Evolutionary conservation across 64 coral and sea anemone genomes (phyloP).

Genomic region (Acropora yongei): DNA sequence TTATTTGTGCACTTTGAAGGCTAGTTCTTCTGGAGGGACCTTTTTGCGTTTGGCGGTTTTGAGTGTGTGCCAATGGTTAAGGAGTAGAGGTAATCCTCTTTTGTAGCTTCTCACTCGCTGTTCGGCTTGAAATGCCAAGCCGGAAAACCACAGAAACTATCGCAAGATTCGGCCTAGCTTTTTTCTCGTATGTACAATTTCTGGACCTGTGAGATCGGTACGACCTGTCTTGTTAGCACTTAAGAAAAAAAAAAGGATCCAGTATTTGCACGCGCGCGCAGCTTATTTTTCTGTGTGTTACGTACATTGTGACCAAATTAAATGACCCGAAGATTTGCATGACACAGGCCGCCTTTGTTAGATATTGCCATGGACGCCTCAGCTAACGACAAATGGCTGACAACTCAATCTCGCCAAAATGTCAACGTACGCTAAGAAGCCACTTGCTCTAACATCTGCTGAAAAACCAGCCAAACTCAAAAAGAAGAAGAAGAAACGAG

Average conservation of each 20-base stretch:
- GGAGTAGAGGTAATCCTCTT: too few species aligned
- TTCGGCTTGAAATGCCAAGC: too few species aligned
- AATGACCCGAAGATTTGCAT: background rate
- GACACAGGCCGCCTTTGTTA: constrained; percentile 19
- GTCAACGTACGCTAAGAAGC: constrained; percentile 29
- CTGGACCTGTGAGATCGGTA: too few species aligned
- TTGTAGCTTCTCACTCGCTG: too few species aligned
- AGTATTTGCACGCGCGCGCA: background rate
- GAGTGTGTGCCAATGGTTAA: too few species aligned
- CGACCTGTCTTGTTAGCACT: too few species aligned
- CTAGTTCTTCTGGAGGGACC: too few species aligned
- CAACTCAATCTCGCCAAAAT: constrained; percentile 16
- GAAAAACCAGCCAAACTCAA: constrained; percentile 21
- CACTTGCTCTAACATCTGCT: background rate
- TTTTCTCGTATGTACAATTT: too few species aligned
- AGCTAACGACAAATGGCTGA: constrained; percentile 15
- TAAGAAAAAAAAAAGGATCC: background rate
- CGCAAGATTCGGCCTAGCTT: too few species aligned
- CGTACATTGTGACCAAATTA: constrained; percentile 5
- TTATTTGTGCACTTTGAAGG: too few species aligned
- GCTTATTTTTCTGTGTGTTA: background rate
- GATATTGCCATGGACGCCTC: constrained; percentile 50
- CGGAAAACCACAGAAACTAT: too few species aligned
- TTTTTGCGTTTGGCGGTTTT: too few species aligned
- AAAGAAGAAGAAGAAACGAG: constrained; percentile 43